Conservation (phyloP, 2,888 invertebrate species). For the Drosophila demipolita region DNA sequence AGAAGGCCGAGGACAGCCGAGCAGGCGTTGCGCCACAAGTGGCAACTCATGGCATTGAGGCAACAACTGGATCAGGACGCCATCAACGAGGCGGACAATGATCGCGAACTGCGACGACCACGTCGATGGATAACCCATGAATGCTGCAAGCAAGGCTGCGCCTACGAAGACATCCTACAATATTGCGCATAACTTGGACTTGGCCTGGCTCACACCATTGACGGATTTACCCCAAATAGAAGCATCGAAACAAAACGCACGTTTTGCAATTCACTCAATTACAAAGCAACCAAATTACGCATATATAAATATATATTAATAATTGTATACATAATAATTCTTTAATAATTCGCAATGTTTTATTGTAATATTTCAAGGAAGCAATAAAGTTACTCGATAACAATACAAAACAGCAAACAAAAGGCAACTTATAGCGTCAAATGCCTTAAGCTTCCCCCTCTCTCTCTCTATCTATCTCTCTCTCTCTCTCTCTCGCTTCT, state of each 20-base stretch:
- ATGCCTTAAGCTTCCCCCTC: neutral
- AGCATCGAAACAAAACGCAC: constrained; percentile 19
- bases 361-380: constrained; percentile 78
- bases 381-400: constrained; percentile 74
- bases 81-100: constrained; percentile 12
- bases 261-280: constrained; percentile 65
- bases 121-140: constrained; percentile 63
- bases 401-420: constrained; percentile 62
- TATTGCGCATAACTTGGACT: constrained; percentile 63
- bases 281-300: constrained; percentile 23
- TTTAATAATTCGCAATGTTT: constrained; percentile 74
- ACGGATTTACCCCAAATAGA: constrained; percentile 3
- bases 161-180: constrained; percentile 63
- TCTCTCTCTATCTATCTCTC: neutral
- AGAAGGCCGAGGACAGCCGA: constrained; percentile 29
- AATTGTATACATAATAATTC: constrained; percentile 19
- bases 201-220: neutral
- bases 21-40: constrained; percentile 38
- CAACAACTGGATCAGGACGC: constrained; percentile 32
- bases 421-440: constrained; percentile 27
- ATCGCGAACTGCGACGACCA: constrained; percentile 49
- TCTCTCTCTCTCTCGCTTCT: too few species aligned
- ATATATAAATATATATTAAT: neutral
- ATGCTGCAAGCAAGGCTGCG: constrained; percentile 71
- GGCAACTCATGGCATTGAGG: constrained; percentile 34